Evolutionary conservation across 2,888 invertebrate genomes (phyloP).

Genomic region (Drosophila algonquin): DNA sequence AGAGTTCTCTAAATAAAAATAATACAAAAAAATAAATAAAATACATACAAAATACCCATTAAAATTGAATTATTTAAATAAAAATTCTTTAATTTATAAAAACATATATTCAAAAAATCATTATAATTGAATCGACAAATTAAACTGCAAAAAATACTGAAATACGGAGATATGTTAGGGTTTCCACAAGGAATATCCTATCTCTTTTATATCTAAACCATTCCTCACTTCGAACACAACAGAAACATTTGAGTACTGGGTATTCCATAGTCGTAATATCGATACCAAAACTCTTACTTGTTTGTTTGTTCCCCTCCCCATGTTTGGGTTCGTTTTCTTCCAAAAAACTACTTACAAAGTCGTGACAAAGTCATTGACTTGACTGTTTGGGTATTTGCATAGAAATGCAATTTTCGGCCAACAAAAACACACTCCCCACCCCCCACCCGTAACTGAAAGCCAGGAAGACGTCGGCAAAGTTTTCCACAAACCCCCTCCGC

Average conservation of each 20-base stretch:
- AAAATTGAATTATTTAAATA: too few relatives aligned
- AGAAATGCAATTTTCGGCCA: slow-evolving; percentile 76
- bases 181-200: too few relatives aligned
- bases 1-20: too few relatives aligned
- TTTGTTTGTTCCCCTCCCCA: slow-evolving; percentile 7
- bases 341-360: slow-evolving; percentile 74
- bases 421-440: slow-evolving; percentile 49
- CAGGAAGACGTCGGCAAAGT: slow-evolving; percentile 47
- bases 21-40: too few relatives aligned
- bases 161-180: too few relatives aligned
- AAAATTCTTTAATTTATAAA: too few relatives aligned
- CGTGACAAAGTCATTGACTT: slow-evolving; percentile 79
- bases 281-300: background rate
- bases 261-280: background rate
- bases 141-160: too few relatives aligned
- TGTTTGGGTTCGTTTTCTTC: background rate
- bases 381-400: slow-evolving; percentile 77
- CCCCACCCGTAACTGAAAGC: slow-evolving; percentile 1
- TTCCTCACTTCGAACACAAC: too few relatives aligned
- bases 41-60: too few relatives aligned
- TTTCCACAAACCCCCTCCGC: slow-evolving; percentile 2
- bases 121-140: too few relatives aligned
- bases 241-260: background rate
- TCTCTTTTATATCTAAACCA: too few relatives aligned
- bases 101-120: too few relatives aligned